Base-by-base conservation (phyloP, 2,888 invertebrate species). In the Trissolcus brochymenae region DNA sequence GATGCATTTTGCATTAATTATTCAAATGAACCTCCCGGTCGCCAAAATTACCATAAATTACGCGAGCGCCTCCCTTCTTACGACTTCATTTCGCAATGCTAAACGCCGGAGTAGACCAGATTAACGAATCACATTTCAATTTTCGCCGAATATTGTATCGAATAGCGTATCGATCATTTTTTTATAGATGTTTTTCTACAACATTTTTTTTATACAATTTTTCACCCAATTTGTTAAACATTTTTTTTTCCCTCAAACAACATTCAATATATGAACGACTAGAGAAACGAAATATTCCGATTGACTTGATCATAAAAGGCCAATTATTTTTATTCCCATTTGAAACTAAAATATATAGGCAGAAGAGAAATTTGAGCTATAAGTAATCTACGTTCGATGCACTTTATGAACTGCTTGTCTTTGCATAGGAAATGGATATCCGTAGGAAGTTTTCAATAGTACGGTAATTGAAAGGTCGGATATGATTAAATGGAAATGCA, bases 1-100 rank as follows among this genome's bases (percentile, higher is more conserved):
- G 84, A 84, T 83, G 84, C 83, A 82, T 86, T 88, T 87, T 88
- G 87, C 87, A 88, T 88, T 88, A 88, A 88, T 88, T 88, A 87
- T 87, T 87, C 83, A 87, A 87, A 87, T 86, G 83, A 85, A 83
- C 61, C 71, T 74, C 79, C 81, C 79, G 79, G 80, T 82, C 81
- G 79, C 82, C 78, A 76, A 83, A 84, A 86, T 87, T 86, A 86
- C 84, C 85, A 86, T 86, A 85, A 86, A 85, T 87, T 85, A 84
- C 83, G 78, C 64, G 67, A 68, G 70, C 78, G 60, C 74, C 80
- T 80, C 70, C 76, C 80, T 81, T 79, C 82, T 79, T 80, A 78
- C 77, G 68, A 78, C 73, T 79, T 76, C 68, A 79, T 79, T 78
- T 77, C 71, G 57, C 57, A 53, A 76, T 72, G 65, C 73, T 79